phyloP scores from a whole-genome alignment of 2,888 invertebrate species.

The Drosophila robusta region DNA sequence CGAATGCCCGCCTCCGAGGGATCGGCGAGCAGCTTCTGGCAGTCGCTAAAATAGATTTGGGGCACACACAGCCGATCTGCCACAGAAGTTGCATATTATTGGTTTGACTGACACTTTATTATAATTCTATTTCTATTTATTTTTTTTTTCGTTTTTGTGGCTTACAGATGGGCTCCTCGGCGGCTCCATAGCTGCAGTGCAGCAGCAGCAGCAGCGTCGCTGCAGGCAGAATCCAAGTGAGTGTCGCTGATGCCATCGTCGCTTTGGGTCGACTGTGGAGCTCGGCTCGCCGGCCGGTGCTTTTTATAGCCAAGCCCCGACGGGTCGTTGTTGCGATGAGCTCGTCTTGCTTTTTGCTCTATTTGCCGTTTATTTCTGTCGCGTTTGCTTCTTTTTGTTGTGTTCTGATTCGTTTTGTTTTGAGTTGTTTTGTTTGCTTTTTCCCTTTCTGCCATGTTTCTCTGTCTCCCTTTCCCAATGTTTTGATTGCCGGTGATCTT shows the following conservation, averaged over 20 bases:
- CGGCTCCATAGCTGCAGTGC: slow-evolving; percentile 31
- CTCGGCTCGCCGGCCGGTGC: slow-evolving; percentile 59
- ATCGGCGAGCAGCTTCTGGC: slow-evolving; percentile 86
- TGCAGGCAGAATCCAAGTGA: slow-evolving; percentile 38
- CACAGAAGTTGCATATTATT: neutral
- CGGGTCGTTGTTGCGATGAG: slow-evolving; percentile 13
- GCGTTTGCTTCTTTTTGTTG: slow-evolving; percentile 15
- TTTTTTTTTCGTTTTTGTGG: no score
- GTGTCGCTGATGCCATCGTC: slow-evolving; percentile 34
- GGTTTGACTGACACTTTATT: no score
- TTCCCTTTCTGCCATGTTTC: neutral
- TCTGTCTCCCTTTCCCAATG: slow-evolving; percentile 4
- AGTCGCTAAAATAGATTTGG: slow-evolving; percentile 87
- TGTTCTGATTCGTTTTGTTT: slow-evolving; percentile 20
- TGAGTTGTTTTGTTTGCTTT: slow-evolving; percentile 1
- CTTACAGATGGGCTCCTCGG: slow-evolving; percentile 73
- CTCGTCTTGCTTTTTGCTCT: slow-evolving; percentile 27
- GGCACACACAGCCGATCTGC: slow-evolving; percentile 92
- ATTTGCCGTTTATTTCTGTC: slow-evolving; percentile 34
- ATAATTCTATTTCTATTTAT: no score
- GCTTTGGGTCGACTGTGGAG: slow-evolving; percentile 65
- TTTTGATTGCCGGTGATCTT: slow-evolving; percentile 58
- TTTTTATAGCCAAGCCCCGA: slow-evolving; percentile 56
- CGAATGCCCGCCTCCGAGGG: slow-evolving; percentile 84
- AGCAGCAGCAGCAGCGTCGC: slow-evolving; percentile 35